Base-by-base conservation (phyloP, 1,140 invertebrate genomes). In the Drosophila tristis region DNA sequence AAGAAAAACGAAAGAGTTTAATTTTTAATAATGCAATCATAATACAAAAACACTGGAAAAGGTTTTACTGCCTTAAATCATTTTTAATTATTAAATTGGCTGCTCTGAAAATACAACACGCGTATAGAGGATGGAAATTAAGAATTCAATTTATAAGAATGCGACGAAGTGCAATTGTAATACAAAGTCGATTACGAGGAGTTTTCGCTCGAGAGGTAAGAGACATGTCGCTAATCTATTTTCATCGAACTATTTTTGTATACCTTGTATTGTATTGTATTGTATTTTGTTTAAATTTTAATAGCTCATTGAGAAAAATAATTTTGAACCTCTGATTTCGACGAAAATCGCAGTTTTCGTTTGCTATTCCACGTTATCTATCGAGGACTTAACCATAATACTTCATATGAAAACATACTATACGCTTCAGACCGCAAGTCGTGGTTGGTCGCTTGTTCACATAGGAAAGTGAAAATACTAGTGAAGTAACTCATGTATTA, bases 171-270 rank as follows among this genome's bases (percentile, higher is more conserved):
- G 96, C 96, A 0, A 95, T 98, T 63, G 95, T 97, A 2, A 96
- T 99, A 70, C 98, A 99, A 93, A 95, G 97, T 66, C 96, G 96
- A 93, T 92, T 98, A 49, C 93, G 98, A 39, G 98, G 98, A 45
- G 97, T 97, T 80, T 98, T 98, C 93, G 98, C 97, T 0, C 93
- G 98, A 50, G 96, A 97, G 92, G 95, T 95, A 76, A 81, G 73
- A 54, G 3, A 39, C 3, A 39, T 11, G 3, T 11, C 9, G 35
- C 4, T 13, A 5, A 47, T 9, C n/a, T 5, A 15, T 47, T 39
- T 58, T 15, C 5, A 48, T 5, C 13, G 4, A 57, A 50, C 11
- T 25, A 26, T 35, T 11, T 31, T 0, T 31, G 7, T 29, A 20
- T 6, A 29, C 5, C 26, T 6, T 6, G n/a, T n/a, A n/a, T n/a